A percentile compares a stretch with the other conserved stretches of the same genome.
phyloP scores from a whole-genome alignment of 2,113 vertebrate species.

The Pristiophorus japonicus region DNA sequence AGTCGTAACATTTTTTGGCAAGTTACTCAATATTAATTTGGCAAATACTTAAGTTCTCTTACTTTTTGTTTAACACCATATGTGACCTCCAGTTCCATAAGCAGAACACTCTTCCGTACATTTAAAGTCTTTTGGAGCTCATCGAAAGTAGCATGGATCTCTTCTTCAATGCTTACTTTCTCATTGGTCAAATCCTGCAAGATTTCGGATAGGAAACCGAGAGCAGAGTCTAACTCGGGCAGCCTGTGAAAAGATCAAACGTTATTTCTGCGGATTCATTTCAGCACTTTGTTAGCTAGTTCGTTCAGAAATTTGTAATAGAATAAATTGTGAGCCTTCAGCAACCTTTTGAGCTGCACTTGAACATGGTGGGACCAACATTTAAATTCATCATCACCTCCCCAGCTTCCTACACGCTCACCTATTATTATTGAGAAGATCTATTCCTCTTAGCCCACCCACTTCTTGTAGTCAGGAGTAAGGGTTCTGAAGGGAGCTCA shows the following conservation, averaged over 20 bases:
- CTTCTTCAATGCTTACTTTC: constrained; percentile 85
- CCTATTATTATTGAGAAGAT: not conserved
- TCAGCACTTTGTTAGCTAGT: not conserved
- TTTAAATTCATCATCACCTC: not conserved
- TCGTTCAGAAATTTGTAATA: not conserved
- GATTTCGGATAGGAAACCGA: constrained; percentile 87
- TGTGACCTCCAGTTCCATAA: constrained; percentile 98
- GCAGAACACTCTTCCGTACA: constrained; percentile 87
- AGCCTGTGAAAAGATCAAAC: constrained; percentile 61
- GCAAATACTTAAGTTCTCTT: constrained; percentile 43
- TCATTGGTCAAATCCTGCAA: constrained; percentile 86
- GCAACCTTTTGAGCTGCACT: not conserved
- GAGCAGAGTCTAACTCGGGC: constrained; percentile 89
- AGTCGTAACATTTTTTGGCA: not conserved
- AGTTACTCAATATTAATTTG: not conserved
- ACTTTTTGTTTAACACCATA: constrained; percentile 97
- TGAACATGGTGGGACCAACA: not conserved
- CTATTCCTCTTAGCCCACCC: not conserved
- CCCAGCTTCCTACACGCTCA: not conserved
- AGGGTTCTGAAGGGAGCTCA: not conserved
- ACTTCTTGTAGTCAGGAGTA: not conserved
- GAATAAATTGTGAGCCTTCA: not conserved
- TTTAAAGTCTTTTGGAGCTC: constrained; percentile 93
- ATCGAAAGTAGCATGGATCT: constrained; percentile 85
- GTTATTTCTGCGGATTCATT: not conserved